phyloP scores from a whole-genome alignment of 2,888 invertebrate genomes.

The Drosophila conformis region DNA sequence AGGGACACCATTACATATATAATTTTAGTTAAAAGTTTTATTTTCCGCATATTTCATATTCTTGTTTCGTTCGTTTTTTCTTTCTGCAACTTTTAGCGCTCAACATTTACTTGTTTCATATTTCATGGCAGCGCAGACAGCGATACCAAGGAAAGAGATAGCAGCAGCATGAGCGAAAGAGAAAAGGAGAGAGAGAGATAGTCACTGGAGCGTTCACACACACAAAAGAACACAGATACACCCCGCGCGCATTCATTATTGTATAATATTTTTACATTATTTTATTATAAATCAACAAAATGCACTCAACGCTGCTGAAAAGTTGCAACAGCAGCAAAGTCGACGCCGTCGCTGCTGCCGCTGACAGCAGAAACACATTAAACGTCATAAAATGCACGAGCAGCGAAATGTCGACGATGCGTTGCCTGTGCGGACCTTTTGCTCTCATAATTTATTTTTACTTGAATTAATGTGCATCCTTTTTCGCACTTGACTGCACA shows the following conservation, averaged over 20 bases:
- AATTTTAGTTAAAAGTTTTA: slow-evolving; percentile 82
- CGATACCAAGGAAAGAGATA: slow-evolving; percentile 24
- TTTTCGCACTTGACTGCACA: slow-evolving; percentile 78
- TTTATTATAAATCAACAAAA: slow-evolving; percentile 82
- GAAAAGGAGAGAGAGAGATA: slow-evolving; percentile 1
- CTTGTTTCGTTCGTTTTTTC: slow-evolving; percentile 54
- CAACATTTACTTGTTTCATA: slow-evolving; percentile 76
- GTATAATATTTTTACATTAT: slow-evolving; percentile 82
- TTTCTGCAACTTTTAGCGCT: slow-evolving; percentile 67
- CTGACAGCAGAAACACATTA: slow-evolving; percentile 83
- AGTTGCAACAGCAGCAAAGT: slow-evolving; percentile 59
- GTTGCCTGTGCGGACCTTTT: slow-evolving; percentile 43
- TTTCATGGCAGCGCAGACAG: slow-evolving; percentile 67
- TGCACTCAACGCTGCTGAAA: slow-evolving; percentile 76
- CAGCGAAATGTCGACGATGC: slow-evolving; percentile 68
- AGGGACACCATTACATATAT: slow-evolving; percentile 71
- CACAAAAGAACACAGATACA: slow-evolving; percentile 11
- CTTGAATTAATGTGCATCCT: slow-evolving; percentile 81
- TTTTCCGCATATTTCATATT: slow-evolving; percentile 79
- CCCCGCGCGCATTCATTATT: slow-evolving; percentile 77
- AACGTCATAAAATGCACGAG: slow-evolving; percentile 80
- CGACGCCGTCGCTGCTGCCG: slow-evolving; percentile 62
- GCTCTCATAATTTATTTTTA: slow-evolving; percentile 79
- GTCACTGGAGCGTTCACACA: neutral
- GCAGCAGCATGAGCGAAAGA: slow-evolving; percentile 2